Percentiles rank a stretch among this genome's conserved stretches.
Conservation (phyloP, 2,888 invertebrate species). For the Hylaea fasciaria region DNA sequence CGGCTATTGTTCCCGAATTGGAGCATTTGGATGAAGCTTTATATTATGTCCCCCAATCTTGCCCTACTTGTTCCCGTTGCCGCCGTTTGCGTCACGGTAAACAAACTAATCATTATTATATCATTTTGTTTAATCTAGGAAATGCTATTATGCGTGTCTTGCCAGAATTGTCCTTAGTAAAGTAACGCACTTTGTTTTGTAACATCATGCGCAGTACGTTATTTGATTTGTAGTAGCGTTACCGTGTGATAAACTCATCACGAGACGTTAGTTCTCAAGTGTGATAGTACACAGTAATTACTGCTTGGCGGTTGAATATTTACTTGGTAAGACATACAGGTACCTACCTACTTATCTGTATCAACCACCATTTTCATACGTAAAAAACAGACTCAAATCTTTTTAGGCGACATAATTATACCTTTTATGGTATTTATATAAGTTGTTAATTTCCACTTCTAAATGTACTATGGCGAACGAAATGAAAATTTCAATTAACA, state of each 20-base stretch:
- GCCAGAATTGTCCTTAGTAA: not conserved
- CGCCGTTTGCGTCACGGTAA: slow-evolving; percentile 40
- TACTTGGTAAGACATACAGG: too few species aligned
- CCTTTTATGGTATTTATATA: too few species aligned
- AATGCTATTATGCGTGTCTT: slow-evolving; percentile 21
- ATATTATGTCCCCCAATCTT: slow-evolving; percentile 47
- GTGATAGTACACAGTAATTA: too few species aligned
- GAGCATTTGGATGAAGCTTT: slow-evolving; percentile 29
- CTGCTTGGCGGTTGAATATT: too few species aligned
- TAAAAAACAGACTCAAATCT: too few species aligned
- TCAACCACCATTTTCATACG: too few species aligned
- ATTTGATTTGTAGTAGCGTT: too few species aligned
- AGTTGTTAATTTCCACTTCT: not conserved
- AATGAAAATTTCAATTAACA: slow-evolving; percentile 15
- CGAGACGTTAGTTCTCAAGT: too few species aligned
- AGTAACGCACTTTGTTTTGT: not conserved
- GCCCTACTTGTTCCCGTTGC: slow-evolving; percentile 52
- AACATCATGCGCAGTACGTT: too few species aligned
- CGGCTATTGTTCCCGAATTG: slow-evolving; percentile 52
- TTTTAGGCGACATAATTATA: too few species aligned
- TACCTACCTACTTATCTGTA: too few species aligned
- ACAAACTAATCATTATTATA: slow-evolving; percentile 45
- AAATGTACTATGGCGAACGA: not conserved
- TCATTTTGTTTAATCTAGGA: slow-evolving; percentile 16
- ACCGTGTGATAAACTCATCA: too few species aligned